phyloP scores from a whole-genome alignment of 35 echinoderm and acorn worm genomes.

The Ophioderma brevispina region DNA sequence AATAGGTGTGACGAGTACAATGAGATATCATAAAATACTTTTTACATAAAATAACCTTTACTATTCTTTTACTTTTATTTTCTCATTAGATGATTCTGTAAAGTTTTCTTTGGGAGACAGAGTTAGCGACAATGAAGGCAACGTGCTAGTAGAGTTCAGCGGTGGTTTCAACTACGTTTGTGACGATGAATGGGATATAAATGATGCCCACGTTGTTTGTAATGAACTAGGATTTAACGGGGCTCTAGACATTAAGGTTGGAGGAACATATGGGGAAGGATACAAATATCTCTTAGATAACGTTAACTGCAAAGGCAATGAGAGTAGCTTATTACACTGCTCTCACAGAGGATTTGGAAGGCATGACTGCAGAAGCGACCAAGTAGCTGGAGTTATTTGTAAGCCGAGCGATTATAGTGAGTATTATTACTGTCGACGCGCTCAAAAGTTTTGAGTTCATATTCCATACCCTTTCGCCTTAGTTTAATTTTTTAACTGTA shows the following conservation, averaged over 20 bases:
- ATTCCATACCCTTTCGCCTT: no score
- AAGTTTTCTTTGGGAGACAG: background rate
- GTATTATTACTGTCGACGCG: no score
- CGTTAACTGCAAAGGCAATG: background rate
- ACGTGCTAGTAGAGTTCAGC: background rate
- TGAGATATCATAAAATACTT: no score
- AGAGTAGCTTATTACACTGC: slow-evolving; percentile 8
- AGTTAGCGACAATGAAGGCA: background rate
- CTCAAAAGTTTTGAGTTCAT: no score
- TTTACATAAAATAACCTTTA: no score
- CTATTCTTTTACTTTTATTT: no score
- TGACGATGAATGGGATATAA: background rate
- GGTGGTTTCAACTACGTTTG: background rate
- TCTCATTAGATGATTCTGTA: background rate
- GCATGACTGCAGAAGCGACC: background rate
- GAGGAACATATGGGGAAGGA: background rate
- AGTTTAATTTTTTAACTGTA: no score
- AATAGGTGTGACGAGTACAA: no score
- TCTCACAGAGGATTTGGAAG: slow-evolving; percentile 6
- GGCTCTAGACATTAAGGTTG: background rate
- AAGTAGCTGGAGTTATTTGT: slow-evolving; percentile 27
- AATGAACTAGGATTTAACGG: background rate
- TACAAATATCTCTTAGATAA: background rate
- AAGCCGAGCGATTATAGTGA: no score
- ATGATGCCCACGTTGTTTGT: background rate